These are phyloP conservation scores for Telenomus remus DNA, from an alignment of 1,140 invertebrate species.

Conservation along the genomic window DNA sequence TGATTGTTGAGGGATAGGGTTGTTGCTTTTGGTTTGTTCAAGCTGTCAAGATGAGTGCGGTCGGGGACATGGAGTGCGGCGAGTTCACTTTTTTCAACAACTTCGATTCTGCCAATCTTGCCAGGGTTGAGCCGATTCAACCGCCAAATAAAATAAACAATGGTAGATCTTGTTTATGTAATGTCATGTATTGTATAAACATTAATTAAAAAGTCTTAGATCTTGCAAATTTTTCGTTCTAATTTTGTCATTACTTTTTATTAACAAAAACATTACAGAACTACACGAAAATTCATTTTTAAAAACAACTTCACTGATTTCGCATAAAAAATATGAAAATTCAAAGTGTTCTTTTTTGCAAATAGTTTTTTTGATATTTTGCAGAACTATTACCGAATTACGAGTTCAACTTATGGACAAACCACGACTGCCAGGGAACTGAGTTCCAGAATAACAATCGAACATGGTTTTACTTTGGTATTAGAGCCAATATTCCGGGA, in stretches of 20 bases:
- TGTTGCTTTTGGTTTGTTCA: slow-evolving; percentile 3
- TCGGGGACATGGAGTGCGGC: slow-evolving; percentile 76
- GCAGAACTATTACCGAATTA: slow-evolving; percentile 78
- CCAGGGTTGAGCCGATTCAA: slow-evolving; percentile 82
- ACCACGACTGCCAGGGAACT: slow-evolving; percentile 90
- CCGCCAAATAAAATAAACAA: slow-evolving; percentile 56
- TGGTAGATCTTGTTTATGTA: slow-evolving; percentile 5
- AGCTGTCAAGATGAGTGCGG: slow-evolving; percentile 60
- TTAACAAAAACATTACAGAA: too few species aligned
- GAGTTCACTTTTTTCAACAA: slow-evolving; percentile 85
- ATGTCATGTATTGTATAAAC: too few species aligned
- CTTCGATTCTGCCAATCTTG: slow-evolving; percentile 93
- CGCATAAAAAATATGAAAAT: too few species aligned
- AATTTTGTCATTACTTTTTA: too few species aligned
- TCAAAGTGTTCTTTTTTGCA: too few species aligned
- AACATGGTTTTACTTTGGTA: slow-evolving; percentile 96
- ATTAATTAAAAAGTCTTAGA: too few species aligned
- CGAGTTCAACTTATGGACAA: slow-evolving; percentile 94
- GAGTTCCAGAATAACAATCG: slow-evolving; percentile 93
- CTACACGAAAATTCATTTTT: too few species aligned
- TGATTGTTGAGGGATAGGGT: not conserved
- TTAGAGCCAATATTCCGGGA: slow-evolving; percentile 77
- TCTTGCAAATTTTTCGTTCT: too few species aligned
- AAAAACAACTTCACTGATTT: too few species aligned
- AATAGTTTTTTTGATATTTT: not conserved